Base-by-base conservation (phyloP, 2,888 invertebrate species). In the Oligia latruncula region DNA sequence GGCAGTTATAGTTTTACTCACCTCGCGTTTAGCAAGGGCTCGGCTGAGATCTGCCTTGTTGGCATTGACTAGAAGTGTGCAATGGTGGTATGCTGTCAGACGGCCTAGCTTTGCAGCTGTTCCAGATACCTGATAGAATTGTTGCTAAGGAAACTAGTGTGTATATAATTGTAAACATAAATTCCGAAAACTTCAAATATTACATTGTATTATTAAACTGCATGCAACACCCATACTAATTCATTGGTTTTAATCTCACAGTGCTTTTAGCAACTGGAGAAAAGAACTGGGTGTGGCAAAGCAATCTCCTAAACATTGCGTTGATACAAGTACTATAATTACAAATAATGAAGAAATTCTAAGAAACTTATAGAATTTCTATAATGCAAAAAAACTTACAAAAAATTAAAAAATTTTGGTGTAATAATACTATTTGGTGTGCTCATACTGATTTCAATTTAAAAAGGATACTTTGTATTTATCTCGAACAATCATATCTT, bases 81-180 rank as follows among this genome's bases (percentile, higher is more conserved):
- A 99, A 95, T 99, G 99, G 94, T 99, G 99, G 97, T 99, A 99
- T n/a, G 99, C 98, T 92, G 98, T 98, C 17, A 98, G 97, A 87
- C 98, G 97, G 81, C 99, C 99, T 80, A 99, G 97, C 96, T 99
- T 99, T 1, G 99, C 98, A 72, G 99, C 99, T 73, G 99, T 99
- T 89, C 99, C 99, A 90, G 99, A 99, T 90, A 99, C 97, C 99
- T 99, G 92, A 90, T 82, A 83, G 52, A 65, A 58, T 75, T 65
- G 13, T 46, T 66, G 88, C 89, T 93, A 92, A 93, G 92, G 89
- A 92, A 90, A 90, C 86, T 88, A 87, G 55, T 49, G 71, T 49
- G 29, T 72, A 70, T 17, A 70, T 15, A 23, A 82, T 68, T 62
- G 73, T 20, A 11, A 43, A 9, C n/a, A 55, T 35, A 40, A 60